Conservation (phyloP, 1,140 invertebrate species). For the Lasaia peninsularis region DNA sequence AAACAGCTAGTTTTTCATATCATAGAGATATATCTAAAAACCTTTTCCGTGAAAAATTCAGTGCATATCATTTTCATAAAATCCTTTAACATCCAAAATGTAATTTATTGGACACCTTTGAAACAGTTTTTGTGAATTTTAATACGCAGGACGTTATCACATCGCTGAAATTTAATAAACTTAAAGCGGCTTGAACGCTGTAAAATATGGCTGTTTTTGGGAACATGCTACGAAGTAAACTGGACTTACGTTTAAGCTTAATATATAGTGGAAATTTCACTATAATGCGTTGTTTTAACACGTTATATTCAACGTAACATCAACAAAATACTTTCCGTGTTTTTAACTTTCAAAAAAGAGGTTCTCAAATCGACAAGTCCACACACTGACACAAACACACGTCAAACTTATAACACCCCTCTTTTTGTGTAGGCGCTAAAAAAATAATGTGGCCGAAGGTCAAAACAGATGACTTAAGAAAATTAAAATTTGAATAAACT, state of each 20-base stretch:
- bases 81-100: background rate
- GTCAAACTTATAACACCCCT: too few relatives aligned
- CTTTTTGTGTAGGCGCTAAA: too few relatives aligned
- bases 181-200: conserved; percentile 3
- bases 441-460: too few relatives aligned
- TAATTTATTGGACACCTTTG: background rate
- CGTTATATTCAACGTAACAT: background rate
- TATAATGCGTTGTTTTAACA: background rate
- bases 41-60: too few relatives aligned
- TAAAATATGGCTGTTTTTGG: conserved; percentile 12
- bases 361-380: too few relatives aligned
- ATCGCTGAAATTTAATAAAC: conserved; percentile 9
- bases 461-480: too few relatives aligned
- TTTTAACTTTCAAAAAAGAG: too few relatives aligned
- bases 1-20: too few relatives aligned
- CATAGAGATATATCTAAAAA: too few relatives aligned
- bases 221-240: conserved; percentile 5
- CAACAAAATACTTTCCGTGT: too few relatives aligned
- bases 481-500: too few relatives aligned
- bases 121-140: conserved; percentile 5
- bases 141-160: conserved; percentile 1
- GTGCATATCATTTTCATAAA: background rate
- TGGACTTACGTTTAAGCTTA: conserved; percentile 5
- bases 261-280: conserved; percentile 1
- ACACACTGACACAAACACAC: too few relatives aligned